These are phyloP conservation scores for Bujurquina vittata DNA, from an alignment of 2,113 vertebrate genomes.

Conservation along the genomic window DNA sequence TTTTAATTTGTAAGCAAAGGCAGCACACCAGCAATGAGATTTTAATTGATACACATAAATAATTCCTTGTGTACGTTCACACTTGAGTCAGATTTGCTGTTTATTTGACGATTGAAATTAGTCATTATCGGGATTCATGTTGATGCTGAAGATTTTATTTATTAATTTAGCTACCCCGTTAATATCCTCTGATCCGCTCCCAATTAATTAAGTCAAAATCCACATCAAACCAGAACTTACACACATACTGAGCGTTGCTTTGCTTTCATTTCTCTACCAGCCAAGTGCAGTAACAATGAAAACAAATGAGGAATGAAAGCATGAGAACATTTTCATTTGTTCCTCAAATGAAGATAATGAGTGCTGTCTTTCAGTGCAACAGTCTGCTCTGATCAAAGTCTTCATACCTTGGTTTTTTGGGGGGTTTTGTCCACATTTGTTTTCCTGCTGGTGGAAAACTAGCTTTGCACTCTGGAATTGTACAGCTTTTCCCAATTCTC, in stretches of 20 bases:
- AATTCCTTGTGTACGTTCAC: constrained; percentile 90
- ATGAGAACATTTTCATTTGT: constrained; percentile 64
- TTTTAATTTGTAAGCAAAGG: constrained; percentile 90
- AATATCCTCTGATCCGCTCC: constrained; percentile 79
- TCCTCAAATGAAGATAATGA: constrained; percentile 70
- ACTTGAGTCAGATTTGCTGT: constrained; percentile 86
- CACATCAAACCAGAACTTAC: constrained; percentile 73
- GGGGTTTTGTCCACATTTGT: not conserved
- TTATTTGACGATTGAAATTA: constrained; percentile 86
- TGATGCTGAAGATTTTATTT: constrained; percentile 82
- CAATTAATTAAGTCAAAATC: constrained; percentile 82
- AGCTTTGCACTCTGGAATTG: constrained; percentile 6
- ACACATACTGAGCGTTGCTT: constrained; percentile 56
- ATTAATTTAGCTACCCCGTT: constrained; percentile 78
- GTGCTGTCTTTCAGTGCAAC: constrained; percentile 41
- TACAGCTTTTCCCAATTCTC: constrained; percentile 2
- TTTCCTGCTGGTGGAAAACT: not conserved
- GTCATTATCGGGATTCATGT: constrained; percentile 83
- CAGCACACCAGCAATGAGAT: constrained; percentile 89
- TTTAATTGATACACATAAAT: constrained; percentile 94
- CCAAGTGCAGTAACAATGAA: constrained; percentile 58
- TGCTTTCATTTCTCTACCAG: constrained; percentile 64
- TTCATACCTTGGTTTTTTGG: constrained; percentile 17
- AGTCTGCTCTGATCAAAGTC: constrained; percentile 18
- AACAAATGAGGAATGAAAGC: constrained; percentile 67